Percentiles rank a stretch among this genome's conserved stretches.
These are phyloP conservation scores for Hypanus sabinus DNA, from an alignment of 2,113 vertebrate species.

Conservation along the genomic window DNA sequence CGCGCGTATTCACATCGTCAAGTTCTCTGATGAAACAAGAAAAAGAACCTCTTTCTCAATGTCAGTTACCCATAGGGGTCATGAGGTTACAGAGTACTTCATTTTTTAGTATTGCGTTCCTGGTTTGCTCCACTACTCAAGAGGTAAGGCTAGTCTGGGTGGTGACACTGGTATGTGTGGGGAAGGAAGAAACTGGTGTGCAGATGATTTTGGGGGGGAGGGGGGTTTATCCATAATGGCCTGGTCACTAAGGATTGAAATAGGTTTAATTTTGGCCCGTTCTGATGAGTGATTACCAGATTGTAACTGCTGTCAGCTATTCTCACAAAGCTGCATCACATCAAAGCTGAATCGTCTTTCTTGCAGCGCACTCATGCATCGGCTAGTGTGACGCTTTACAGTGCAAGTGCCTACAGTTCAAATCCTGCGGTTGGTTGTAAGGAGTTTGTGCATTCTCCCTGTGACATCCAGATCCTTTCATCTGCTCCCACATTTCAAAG, in stretches of 20 bases:
- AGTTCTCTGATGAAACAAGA: no score
- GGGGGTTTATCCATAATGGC: background rate
- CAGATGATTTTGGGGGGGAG: no score
- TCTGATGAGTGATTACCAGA: background rate
- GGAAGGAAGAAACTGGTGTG: background rate
- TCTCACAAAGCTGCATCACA: background rate
- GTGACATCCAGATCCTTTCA: no score
- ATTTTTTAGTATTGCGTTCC: background rate
- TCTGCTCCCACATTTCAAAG: no score
- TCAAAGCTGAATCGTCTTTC: background rate
- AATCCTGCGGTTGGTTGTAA: no score
- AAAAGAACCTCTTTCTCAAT: no score
- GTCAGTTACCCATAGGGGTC: background rate
- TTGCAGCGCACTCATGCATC: no score
- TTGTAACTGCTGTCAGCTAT: background rate
- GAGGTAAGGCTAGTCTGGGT: background rate
- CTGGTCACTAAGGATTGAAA: background rate
- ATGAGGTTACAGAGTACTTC: background rate
- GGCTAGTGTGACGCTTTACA: no score
- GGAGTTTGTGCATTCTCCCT: no score
- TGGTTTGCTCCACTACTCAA: background rate
- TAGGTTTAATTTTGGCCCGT: background rate
- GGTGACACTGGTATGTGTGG: background rate
- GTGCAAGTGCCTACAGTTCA: no score
- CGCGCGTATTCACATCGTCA: no score